Evolutionary conservation across 2,888 invertebrate species (phyloP), one percentile per base, ranked within the genome.

Genomic region (Leucoptera coffeella): DNA sequence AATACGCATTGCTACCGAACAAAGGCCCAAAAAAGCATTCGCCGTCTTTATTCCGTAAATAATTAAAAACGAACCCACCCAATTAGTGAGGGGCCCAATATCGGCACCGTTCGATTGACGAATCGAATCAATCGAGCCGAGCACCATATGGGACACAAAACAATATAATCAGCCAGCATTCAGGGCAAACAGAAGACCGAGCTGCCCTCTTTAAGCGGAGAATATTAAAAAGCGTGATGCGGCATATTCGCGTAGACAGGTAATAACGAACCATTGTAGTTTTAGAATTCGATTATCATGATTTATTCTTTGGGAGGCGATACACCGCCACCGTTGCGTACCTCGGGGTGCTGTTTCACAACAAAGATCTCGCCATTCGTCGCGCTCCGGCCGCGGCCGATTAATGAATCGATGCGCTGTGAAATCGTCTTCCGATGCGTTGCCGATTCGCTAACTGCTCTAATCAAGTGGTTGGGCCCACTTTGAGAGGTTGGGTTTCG

Each of bases 121-220:
- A 52, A 44, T 50, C 61, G 56, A 62, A 65, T 61, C 48, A 46
- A 38, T 44, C 54, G 24, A 11, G 54, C 23, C 22, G 23, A 15
- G 13, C 15, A 50, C 25, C 31, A 50, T 45, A 43, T 47, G 45
- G 42, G 49, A 52, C 41, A 50, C 29, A 23, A 64, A 61, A 69
- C 65, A 69, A 67, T 65, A 64, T 61, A 67, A 69, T 67, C 62
- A 67, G 61, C 61, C 52, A 58, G 61, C 43, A 69, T 67, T 65
- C 49, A 46, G 26, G n/a, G n/a, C n/a, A n/a, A n/a, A n/a, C n/a
- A n/a, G n/a, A n/a, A n/a, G n/a, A n/a, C n/a, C n/a, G n/a, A n/a
- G n/a, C 15, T 15, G 27, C 21, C 25, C 20, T 15, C 11, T 11
- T 30, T 35, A 32, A 41, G 47, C 25, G 23, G 31, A 17, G 25